Percentiles rank a stretch among this genome's conserved stretches.
Evolutionary conservation across 2,888 invertebrate species (phyloP).

Genomic region (Agonopterix subpropinquella): DNA sequence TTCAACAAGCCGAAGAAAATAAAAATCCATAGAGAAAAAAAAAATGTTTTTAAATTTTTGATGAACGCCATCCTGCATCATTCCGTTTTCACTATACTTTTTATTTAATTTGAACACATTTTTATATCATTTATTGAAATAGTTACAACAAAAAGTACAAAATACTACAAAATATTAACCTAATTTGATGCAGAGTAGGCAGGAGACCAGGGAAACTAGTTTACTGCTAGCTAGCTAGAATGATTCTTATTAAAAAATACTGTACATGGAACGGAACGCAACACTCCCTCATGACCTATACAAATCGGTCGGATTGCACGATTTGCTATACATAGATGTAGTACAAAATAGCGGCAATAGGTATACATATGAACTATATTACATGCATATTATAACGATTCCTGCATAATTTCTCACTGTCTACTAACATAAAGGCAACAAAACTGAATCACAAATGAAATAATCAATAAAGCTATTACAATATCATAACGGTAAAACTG

Average conservation of each 20-base stretch:
- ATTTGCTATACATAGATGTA: conserved; percentile 44
- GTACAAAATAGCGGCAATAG: conserved; percentile 68
- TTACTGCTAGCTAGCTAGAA: neutral
- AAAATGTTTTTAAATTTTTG: conserved; percentile 15
- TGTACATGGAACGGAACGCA: conserved; percentile 41
- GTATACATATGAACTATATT: conserved; percentile 45
- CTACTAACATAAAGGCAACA: conserved; percentile 26
- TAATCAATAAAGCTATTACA: conserved; percentile 11
- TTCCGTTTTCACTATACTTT: too few relatives aligned
- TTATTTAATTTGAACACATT: too few relatives aligned
- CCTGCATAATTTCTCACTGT: conserved; percentile 32
- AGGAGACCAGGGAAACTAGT: too few relatives aligned
- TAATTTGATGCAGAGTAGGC: too few relatives aligned
- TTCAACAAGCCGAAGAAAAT: conserved; percentile 24
- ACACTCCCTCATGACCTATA: conserved; percentile 25
- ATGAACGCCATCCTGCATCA: too few relatives aligned
- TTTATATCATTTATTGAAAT: too few relatives aligned
- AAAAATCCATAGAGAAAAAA: conserved; percentile 61
- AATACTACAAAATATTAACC: too few relatives aligned
- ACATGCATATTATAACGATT: conserved; percentile 32
- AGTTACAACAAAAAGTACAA: too few relatives aligned
- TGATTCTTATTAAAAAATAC: neutral
- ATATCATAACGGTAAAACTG: conserved; percentile 30
- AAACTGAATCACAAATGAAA: conserved; percentile 7
- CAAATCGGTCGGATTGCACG: conserved; percentile 51